Evolutionary conservation across 1,140 invertebrate genomes (phyloP), one percentile per base, ranked within the genome.

Genomic region (Carcinoscorpius rotundicauda): DNA sequence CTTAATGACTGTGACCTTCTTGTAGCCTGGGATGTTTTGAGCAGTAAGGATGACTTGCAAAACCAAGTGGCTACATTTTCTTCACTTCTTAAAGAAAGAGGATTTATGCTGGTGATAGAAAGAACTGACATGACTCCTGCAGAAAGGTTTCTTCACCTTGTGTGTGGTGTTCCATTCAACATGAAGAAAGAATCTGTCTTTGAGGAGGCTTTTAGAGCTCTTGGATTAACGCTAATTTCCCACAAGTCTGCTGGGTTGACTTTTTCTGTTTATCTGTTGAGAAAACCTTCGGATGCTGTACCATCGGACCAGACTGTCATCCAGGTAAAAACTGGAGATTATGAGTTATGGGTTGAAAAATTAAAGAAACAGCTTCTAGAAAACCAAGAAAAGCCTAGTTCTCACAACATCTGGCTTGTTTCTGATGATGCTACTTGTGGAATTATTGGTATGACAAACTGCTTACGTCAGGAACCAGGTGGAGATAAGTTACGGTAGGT

Each of bases 391-490:
- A 76, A 82, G 64, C 64, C 71, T 57, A 65, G 74, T 58, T 64
- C 71, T 60, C 70, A 75, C 60, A 83, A 84, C 69, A 79, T 93
- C 52, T 84, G 91, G 72, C 74, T 91, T 5, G 82, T 88, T n/a
- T 82, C 81, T 60, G 74, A 74, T 49, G 68, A 68, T 8, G 67
- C 67, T 6, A 72, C 74, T 29, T 86, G 80, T 74, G 93, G 95
- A 63, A 81, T 93, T 49, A 77, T 96, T 60, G 95, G 95, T 58
- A 77, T 98, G 68, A 85, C 88, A 63, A 94, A 91, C 70, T 98
- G 95, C 75, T 79, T 98, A 56, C 85, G 87, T 71, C 82, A 83
- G 70, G 94, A 97, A 78, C 81, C 85, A 6, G 89, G 88, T 60
- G 91, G 91, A 60, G 77, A 82, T 59, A 84, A 84, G 71, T 78